These are phyloP conservation scores for Gallinago solitaria DNA, from an alignment of 2,797 vertebrate species.

Conservation along the genomic window DNA sequence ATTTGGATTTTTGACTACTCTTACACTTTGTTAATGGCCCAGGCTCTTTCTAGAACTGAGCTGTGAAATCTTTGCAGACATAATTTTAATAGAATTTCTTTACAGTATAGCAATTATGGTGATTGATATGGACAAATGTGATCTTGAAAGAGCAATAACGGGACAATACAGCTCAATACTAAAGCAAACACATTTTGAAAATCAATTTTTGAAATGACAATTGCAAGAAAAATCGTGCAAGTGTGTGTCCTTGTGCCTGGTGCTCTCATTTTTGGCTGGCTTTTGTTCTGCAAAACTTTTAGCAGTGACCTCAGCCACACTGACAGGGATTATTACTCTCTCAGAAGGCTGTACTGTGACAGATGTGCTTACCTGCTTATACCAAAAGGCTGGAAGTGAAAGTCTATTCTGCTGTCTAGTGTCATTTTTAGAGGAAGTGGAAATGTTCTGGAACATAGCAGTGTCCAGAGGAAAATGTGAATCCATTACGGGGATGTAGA, in stretches of 20 bases:
- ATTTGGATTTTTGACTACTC: not conserved
- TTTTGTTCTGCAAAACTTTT: conserved; percentile 12
- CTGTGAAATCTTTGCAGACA: conserved; percentile 13
- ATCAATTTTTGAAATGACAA: conserved; percentile 28
- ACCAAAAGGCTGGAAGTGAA: not conserved
- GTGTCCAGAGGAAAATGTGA: not conserved
- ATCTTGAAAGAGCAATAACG: conserved; percentile 25
- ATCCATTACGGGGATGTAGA: not conserved
- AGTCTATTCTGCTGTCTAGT: not conserved
- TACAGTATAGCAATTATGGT: not conserved
- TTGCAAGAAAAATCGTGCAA: not conserved
- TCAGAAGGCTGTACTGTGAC: not conserved
- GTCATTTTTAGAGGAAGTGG: not conserved
- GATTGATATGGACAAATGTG: conserved; percentile 33
- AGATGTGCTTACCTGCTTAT: not conserved
- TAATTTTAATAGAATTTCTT: not conserved
- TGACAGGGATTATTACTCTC: not conserved
- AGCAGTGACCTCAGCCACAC: not conserved
- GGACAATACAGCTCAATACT: not conserved
- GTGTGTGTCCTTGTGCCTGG: not conserved
- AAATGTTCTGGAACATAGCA: not conserved
- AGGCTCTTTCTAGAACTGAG: not conserved
- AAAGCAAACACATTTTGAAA: not conserved
- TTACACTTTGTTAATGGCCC: not conserved
- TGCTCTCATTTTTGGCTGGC: not conserved